Base-by-base conservation (phyloP, 1,140 invertebrate species). In the Portunus trituberculatus region DNA sequence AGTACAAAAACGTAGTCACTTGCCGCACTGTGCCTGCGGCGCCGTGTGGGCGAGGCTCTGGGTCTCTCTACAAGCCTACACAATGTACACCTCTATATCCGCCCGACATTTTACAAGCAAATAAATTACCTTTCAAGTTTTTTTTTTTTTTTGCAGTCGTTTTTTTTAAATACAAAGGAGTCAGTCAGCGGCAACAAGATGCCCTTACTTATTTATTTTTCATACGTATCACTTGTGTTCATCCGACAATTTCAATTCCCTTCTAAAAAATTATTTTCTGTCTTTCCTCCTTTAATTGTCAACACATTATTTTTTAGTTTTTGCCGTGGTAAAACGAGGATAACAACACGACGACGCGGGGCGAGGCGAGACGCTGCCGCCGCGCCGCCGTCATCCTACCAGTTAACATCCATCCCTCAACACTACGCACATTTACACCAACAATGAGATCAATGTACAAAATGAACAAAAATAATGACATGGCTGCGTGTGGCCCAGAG, bases 1-100 rank as follows among this genome's bases (percentile, higher is more conserved):
- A 97, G 97, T 97, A 97, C 97, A 97, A 97, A 97, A 97, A 97
- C 97, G 97, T 97, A 97, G 97, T 97, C 96, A 92, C 96, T 92
- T 95, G 84, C 87, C 84, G 89, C 52, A 29, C 95, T 94, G 95
- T 82, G 96, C 84, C 88, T 89, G 89, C 48, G 92, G 88, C n/a
- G 87, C 52, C 83, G 93, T 52, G 46, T 45, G 93, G 88, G 95
- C 93, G 39, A 89, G 92, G 93, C 91, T 94, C 67, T 96, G 89
- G 84, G 94, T 29, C 93, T 48, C 31, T 92, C 95, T 93, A 91
- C 95, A 92, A 93, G 87, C 67, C 93, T 93, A 91, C 95, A 95
- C 93, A 96, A 95, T 95, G 92, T 96, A 96, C 96, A 96, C 94
- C 95, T 96, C 96, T 96, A 96, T 95, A 96, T 92, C 93, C 94